Conservation (phyloP, 2,113 vertebrate species). For the Sula dactylatra region DNA sequence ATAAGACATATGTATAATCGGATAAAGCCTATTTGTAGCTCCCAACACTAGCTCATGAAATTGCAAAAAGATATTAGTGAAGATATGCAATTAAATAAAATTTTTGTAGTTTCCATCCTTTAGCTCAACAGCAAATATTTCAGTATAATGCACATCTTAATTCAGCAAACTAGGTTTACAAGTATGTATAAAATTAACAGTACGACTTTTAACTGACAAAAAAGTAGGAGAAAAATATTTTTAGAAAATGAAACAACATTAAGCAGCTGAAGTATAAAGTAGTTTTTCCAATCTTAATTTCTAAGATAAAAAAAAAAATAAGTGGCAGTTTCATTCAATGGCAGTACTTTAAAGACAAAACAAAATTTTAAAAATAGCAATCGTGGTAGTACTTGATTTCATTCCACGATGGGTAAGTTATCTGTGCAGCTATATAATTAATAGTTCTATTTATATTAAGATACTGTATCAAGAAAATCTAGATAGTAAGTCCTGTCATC, state of each 20-base stretch:
- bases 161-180: not conserved
- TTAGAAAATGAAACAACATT: not conserved
- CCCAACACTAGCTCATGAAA: not conserved
- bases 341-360: not conserved
- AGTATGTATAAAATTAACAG: not conserved
- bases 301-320: not conserved
- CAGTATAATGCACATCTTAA: not conserved
- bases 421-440: not conserved
- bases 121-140: not conserved
- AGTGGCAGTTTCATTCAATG: not conserved
- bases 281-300: not conserved
- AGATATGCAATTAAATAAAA: not conserved
- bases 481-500: not conserved
- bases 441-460: not conserved
- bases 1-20: not conserved
- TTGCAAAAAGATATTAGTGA: not conserved
- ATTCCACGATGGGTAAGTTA: not conserved
- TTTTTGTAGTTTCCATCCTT: not conserved
- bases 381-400: not conserved
- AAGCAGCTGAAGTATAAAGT: not conserved
- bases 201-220: not conserved
- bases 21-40: not conserved
- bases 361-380: not conserved
- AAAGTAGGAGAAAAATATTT: not conserved
- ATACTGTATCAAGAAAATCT: not conserved